A percentile compares a stretch with the other conserved stretches of the same genome.
These are phyloP conservation scores for Acanthosepion pharaonis DNA, from an alignment of 2,888 invertebrate species.

Conservation along the genomic window DNA sequence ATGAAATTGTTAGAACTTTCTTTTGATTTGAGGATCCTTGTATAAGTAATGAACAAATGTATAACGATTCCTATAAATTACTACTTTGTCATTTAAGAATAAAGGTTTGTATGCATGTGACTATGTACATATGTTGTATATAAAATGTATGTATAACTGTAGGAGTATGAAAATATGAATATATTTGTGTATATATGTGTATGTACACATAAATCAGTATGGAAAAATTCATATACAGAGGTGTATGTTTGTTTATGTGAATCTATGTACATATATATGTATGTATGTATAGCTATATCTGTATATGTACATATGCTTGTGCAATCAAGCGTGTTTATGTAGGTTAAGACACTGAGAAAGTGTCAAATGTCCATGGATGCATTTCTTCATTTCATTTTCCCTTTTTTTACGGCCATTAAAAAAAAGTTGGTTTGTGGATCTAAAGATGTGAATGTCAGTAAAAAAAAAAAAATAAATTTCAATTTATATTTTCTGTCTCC, in stretches of 20 bases:
- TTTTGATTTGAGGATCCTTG: too few species aligned
- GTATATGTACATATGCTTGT: neutral
- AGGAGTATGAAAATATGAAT: neutral
- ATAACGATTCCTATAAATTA: neutral
- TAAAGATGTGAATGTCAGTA: too few species aligned
- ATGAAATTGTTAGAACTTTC: too few species aligned
- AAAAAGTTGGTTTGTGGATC: too few species aligned
- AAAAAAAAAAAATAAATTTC: too few species aligned
- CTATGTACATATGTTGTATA: neutral
- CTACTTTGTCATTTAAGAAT: neutral
- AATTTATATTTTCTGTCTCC: too few species aligned
- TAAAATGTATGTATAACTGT: neutral
- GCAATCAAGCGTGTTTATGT: neutral
- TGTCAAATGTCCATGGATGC: too few species aligned
- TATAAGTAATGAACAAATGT: neutral
- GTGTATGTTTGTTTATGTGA: neutral
- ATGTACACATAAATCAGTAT: neutral
- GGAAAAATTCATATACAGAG: neutral
- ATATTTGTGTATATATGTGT: constrained; percentile 18
- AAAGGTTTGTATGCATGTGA: neutral
- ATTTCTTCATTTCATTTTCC: too few species aligned
- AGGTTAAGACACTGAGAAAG: neutral
- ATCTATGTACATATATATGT: neutral
- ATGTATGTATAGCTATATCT: neutral
- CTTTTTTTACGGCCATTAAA: too few species aligned